Base-by-base conservation (phyloP, 2,797 vertebrate species). In the Arctocebus calabarensis region DNA sequence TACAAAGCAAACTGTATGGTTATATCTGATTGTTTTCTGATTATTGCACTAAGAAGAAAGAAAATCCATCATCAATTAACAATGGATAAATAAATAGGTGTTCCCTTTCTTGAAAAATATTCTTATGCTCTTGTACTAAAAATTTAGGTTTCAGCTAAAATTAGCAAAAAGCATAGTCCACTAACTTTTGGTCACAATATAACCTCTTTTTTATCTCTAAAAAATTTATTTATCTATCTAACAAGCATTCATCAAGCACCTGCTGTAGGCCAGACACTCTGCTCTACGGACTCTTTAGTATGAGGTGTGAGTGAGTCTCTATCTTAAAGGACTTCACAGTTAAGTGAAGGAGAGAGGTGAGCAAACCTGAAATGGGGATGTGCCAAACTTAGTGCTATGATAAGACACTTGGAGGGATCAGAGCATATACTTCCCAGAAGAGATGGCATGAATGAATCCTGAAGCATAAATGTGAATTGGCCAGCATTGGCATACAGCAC, bases 131-230 rank as follows among this genome's bases (percentile, higher is more conserved):
- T 13, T 27, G 19, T 32, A 5, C 45, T 92, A 68, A 82, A 91
- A 79, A 95, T 86, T 90, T 66, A 83, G 23, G 13, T 25, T 92
- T 92, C 61, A 73, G 27, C 27, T 83, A 95, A 93, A 92, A 92
- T 52, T 92, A 75, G 70, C 27, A 84, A 20, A 86, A 91, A 92
- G 2, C 0, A 12, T 59, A 52, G 5, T 11, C 48, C 25, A 79
- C 45, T 87, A 71, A 52, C 5, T 4, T 87, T 84, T 74, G 66
- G 29, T 81, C 52, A 75, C 55, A 25, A 71, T 85, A 23, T 37
- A 79, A 40, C 32, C 5, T 94, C 19, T 71, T 48, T 48, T 61
- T 66, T 75, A 52, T 34, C 52, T 29, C 7, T 81, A 59, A 91
- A 3, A 95, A 94, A 90, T 55, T 9, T 3, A 40, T n/a, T 16